phyloP scores from a whole-genome alignment of 2,888 invertebrate species.

The Diaperis boleti region DNA sequence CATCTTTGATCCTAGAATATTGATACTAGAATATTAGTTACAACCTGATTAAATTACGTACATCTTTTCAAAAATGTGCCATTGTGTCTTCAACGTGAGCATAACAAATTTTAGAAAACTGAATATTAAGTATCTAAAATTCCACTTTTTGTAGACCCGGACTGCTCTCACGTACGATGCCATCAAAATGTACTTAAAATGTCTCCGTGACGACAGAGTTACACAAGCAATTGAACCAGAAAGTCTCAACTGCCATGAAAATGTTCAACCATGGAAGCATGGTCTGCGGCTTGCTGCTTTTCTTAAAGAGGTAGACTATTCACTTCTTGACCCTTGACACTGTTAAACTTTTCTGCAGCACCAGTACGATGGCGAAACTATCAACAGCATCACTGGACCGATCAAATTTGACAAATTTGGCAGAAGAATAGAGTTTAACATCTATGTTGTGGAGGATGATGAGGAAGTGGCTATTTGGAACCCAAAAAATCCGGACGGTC shows the following conservation, averaged over 20 bases:
- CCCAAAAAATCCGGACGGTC: constrained; percentile 44
- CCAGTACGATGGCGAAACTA: background rate
- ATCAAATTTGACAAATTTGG: constrained; percentile 78
- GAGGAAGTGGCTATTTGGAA: constrained; percentile 70
- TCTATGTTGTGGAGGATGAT: constrained; percentile 75
- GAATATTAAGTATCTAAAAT: too few relatives aligned
- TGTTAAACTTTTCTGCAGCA: background rate
- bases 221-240: constrained; percentile 47
- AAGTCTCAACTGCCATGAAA: constrained; percentile 53
- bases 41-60: background rate
- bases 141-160: constrained; percentile 70
- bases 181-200: constrained; percentile 73
- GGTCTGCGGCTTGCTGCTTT: constrained; percentile 63
- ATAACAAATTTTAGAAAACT: too few relatives aligned
- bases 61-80: background rate
- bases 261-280: constrained; percentile 64
- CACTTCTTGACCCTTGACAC: background rate
- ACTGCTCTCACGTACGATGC: constrained; percentile 79
- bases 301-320: constrained; percentile 18
- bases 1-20: too few relatives aligned
- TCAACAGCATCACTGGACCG: constrained; percentile 63
- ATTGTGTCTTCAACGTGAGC: too few relatives aligned
- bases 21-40: too few relatives aligned
- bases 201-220: constrained; percentile 57
- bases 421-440: constrained; percentile 71